These are phyloP conservation scores for Synodontis membranacea DNA, from an alignment of 2,113 vertebrate species.

Conservation along the genomic window DNA sequence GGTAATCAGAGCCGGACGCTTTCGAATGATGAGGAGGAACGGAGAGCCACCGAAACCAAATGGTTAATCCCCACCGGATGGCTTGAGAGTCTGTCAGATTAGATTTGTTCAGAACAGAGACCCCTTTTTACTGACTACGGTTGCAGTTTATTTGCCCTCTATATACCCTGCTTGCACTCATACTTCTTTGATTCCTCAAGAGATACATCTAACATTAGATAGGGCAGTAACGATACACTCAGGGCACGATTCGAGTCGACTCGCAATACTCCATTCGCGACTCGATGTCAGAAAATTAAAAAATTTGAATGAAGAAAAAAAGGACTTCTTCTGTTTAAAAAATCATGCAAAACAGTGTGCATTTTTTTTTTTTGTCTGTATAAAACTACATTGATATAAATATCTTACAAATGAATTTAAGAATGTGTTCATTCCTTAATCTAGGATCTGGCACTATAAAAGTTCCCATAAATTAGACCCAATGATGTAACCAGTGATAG, in stretches of 20 bases:
- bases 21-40: not conserved
- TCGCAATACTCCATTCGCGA: not conserved
- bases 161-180: not conserved
- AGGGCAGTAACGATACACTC: not conserved
- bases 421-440: not conserved
- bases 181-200: constrained; percentile 9
- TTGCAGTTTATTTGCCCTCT: not conserved
- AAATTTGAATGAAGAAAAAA: not conserved
- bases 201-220: not conserved
- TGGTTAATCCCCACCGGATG: not conserved
- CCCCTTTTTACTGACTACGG: not conserved
- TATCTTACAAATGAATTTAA: not conserved
- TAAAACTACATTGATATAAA: not conserved
- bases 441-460: not conserved
- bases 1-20: not conserved
- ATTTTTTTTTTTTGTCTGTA: not conserved
- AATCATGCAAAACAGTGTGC: not conserved
- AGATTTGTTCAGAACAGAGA: not conserved
- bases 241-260: not conserved
- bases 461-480: not conserved
- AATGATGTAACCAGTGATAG: not conserved
- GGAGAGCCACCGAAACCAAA: not conserved
- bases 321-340: not conserved
- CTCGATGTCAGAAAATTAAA: not conserved
- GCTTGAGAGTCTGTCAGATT: not conserved